Base-by-base conservation (phyloP, 2,797 vertebrate species). In the Chaetodon trifasciatus region DNA sequence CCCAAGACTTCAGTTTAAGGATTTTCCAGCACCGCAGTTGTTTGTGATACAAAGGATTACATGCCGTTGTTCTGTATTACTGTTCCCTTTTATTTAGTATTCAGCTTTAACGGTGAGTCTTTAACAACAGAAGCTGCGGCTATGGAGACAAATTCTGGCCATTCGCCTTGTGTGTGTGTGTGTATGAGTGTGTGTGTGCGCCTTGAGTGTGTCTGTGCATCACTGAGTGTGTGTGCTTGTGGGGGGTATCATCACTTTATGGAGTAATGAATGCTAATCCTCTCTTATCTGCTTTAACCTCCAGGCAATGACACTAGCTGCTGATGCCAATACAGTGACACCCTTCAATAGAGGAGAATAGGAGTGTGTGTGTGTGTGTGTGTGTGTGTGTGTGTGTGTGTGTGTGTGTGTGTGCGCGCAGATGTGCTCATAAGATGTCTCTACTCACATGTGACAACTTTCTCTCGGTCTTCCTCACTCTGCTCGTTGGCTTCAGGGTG, bases 191-290 rank as follows among this genome's bases (percentile, higher is more conserved):
- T 37, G 39, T 84, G 32, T 79, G 35, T 74, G 57, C 44, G 66
- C 35, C 63, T 50, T 42, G 24, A 74, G 55, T 42, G 44, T 70
- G 78, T 62, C 23, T 52, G 68, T 57, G 53, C 52, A 53, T 60
- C 9, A 8, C 55, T 57, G 62, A 55, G 63, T 52, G 61, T 64
- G 74, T 68, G 82, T 23, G 66, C 74, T 78, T 65, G 44, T 15
- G 9, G 63, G 72, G 71, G 83, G 79, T 91, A 91, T 92, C 81
- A 78, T 88, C 85, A 84, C 86, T 88, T 85, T 85, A 79, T 81
- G 78, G 75, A 80, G 86, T 95, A 92, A 94, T 94, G 86, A 94
- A 93, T 93, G 91, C 90, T 94, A 94, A 95, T 93, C 93, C 93
- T 89, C 77, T 86, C 86, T 91, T 93, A 94, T 95, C 92, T 91